phyloP scores from a whole-genome alignment of 2,888 invertebrate species.

The Lasioglossum calceatum region DNA sequence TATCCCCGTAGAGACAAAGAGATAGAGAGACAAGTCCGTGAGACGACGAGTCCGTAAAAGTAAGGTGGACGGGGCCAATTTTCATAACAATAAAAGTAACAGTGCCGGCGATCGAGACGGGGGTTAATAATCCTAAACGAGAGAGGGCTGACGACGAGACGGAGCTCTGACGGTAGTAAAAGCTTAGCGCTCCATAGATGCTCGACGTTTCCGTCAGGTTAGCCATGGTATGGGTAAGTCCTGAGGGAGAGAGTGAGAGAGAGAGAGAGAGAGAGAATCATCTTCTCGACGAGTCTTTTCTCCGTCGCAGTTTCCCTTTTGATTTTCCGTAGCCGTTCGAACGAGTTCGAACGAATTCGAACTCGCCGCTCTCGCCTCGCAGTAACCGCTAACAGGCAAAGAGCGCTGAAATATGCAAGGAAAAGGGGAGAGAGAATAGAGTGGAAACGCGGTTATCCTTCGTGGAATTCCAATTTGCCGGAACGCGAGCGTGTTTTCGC shows the following conservation, averaged over 20 bases:
- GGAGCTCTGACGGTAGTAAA: slow-evolving; percentile 40
- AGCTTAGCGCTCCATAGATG: slow-evolving; percentile 53
- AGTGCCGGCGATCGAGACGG: slow-evolving; percentile 15
- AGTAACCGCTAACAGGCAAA: slow-evolving; percentile 7
- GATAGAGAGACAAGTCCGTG: not conserved
- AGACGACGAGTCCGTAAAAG: not conserved
- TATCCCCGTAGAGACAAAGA: no score
- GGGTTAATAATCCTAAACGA: slow-evolving; percentile 36
- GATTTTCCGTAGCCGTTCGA: not conserved
- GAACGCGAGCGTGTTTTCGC: slow-evolving; percentile 46
- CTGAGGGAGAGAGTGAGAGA: not conserved
- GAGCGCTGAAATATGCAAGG: slow-evolving; percentile 29
- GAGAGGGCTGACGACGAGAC: not conserved
- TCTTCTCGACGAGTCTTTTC: not conserved
- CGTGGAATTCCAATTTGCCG: slow-evolving; percentile 62
- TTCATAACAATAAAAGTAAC: slow-evolving; percentile 44
- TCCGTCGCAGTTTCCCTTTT: not conserved
- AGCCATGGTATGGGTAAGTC: not conserved
- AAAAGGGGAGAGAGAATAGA: slow-evolving; percentile 43
- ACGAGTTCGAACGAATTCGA: not conserved
- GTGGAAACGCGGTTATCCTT: slow-evolving; percentile 59
- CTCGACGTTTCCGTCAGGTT: slow-evolving; percentile 23
- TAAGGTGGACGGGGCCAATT: not conserved
- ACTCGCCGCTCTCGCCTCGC: not conserved
- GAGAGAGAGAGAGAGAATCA: no score